Evolutionary conservation across 2,888 invertebrate genomes (phyloP), one percentile per base, ranked within the genome.

Genomic region (Druceiella hillmani): DNA sequence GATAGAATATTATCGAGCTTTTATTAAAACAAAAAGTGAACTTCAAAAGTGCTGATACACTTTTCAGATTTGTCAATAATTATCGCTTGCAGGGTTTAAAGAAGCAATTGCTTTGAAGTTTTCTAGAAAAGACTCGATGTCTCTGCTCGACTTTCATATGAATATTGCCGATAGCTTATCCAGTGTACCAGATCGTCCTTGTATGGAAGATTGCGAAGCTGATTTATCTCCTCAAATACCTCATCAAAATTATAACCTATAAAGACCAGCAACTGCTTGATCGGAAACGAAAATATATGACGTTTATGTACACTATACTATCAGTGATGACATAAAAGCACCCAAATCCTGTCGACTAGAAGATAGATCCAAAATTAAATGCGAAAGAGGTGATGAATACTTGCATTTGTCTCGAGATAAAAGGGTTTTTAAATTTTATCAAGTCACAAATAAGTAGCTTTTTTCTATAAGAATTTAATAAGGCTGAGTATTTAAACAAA

Each of bases 11-110:
- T 52, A 55, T 10, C 11, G 52, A 17, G 44, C 52, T 4, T 52
- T 50, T 16, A 52, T 52, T 3, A 55, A 54, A 49, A 53, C 53
- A 47, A 37, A 28, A 56, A 55, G 35, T 57, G 52, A 51, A 52
- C 53, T 7, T 27, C 55, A 4, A 54, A 53, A 40, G 50, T 53
- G 4, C 33, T 53, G 3, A 36, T 51, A 4, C 50, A 54, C 26
- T 50, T 53, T 41, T 24, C 52, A 3, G 52, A 56, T 41, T 38
- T 54, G 9, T 45, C 48, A 2, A 4, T 51, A 4, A 48, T 45
- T 3, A 53, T 53, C 31, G 35, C 50, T 25, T 53, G 54, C 51
- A 39, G 50, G 13, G 38, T 46, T 9, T 53, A 54, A 37, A 47
- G 27, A 36, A n/a, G n/a, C n/a, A n/a, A 6, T n/a, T 14, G 9